Conservation (phyloP, 2,113 vertebrate species). For the Ochotona princeps region DNA sequence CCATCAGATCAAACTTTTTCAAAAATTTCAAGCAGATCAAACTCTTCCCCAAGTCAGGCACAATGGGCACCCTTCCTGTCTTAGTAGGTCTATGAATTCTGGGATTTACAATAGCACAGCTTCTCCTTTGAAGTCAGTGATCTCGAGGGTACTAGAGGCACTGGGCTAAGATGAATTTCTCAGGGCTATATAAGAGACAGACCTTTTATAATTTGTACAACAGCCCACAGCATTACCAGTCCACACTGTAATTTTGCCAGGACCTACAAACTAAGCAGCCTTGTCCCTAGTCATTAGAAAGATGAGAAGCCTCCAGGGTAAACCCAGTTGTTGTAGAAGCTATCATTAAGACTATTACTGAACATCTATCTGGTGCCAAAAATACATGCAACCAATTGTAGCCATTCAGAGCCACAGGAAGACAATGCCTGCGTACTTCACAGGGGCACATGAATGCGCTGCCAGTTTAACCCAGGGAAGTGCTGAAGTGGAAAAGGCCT, state of each 20-base stretch:
- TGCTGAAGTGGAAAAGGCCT: slow-evolving; percentile 65
- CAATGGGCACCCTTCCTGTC: slow-evolving; percentile 28
- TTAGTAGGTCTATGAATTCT: slow-evolving; percentile 26
- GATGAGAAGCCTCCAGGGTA: slow-evolving; percentile 74
- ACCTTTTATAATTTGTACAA: slow-evolving; percentile 59
- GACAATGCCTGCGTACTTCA: slow-evolving; percentile 56
- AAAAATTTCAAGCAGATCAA: slow-evolving; percentile 62
- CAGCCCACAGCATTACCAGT: not conserved
- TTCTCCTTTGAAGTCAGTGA: slow-evolving; percentile 69
- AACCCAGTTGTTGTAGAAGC: slow-evolving; percentile 75
- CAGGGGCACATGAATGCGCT: slow-evolving; percentile 53
- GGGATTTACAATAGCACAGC: slow-evolving; percentile 20
- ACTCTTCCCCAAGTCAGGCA: slow-evolving; percentile 48
- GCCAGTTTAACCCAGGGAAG: slow-evolving; percentile 66
- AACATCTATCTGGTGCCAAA: slow-evolving; percentile 74
- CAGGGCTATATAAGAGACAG: slow-evolving; percentile 49
- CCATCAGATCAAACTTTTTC: slow-evolving; percentile 53
- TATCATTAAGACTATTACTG: slow-evolving; percentile 79
- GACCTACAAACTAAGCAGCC: slow-evolving; percentile 57
- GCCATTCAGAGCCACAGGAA: slow-evolving; percentile 57
- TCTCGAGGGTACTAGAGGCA: slow-evolving; percentile 46
- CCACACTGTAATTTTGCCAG: slow-evolving; percentile 65
- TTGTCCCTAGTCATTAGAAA: slow-evolving; percentile 71
- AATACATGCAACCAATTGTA: slow-evolving; percentile 67
- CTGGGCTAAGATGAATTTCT: slow-evolving; percentile 54